These are phyloP conservation scores for Eurois occulta DNA, from an alignment of 2,888 invertebrate genomes.

Conservation along the genomic window DNA sequence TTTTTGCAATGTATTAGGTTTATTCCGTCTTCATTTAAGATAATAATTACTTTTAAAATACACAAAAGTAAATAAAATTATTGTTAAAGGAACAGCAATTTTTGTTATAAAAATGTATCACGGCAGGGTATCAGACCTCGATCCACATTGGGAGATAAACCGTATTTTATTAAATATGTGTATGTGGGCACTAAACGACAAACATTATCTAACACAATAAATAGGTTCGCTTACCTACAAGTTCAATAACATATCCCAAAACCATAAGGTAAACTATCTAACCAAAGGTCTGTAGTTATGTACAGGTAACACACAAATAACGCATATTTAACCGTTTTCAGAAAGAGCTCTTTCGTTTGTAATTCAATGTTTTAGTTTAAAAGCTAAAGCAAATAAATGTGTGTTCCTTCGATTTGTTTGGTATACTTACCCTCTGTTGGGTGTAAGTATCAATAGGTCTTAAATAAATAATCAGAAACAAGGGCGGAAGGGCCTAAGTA, in stretches of 20 bases:
- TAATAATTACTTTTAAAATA: background rate
- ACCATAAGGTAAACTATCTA: background rate
- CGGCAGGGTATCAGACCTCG: background rate
- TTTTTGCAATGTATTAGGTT: background rate
- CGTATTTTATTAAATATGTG: background rate
- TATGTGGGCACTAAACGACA: background rate
- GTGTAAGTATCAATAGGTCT: slow-evolving; percentile 85
- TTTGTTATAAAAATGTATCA: background rate
- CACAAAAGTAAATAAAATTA: background rate
- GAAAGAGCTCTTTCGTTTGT: background rate
- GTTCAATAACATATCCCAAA: background rate
- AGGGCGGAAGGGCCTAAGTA: slow-evolving; percentile 87
- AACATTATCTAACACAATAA: background rate
- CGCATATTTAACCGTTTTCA: background rate
- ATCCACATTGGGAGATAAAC: background rate
- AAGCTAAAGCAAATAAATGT: slow-evolving; percentile 42
- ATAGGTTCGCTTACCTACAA: background rate
- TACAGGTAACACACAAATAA: slow-evolving; percentile 1
- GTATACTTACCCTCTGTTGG: slow-evolving; percentile 70
- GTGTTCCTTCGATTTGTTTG: slow-evolving; percentile 63
- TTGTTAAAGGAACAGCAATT: background rate
- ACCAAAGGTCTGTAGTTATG: background rate
- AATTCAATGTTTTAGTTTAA: slow-evolving; percentile 37
- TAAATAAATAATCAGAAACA: slow-evolving; percentile 89
- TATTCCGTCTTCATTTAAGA: background rate